Evolutionary conservation across 2,113 vertebrate species (phyloP).

Genomic region (Halcyon senegalensis): DNA sequence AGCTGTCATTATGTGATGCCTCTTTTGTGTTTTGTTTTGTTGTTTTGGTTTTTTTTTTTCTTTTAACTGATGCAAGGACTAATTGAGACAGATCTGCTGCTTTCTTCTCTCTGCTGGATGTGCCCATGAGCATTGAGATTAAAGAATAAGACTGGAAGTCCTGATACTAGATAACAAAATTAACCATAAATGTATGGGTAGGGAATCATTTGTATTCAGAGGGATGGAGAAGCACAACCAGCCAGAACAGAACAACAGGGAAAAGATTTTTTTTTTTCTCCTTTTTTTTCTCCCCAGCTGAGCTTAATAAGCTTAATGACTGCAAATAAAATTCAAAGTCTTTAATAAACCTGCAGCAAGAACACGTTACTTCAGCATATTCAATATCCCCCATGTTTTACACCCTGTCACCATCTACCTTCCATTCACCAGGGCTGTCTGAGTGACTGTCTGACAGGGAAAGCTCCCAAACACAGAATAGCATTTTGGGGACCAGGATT

Average conservation of each 20-base stretch:
- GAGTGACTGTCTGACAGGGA: background rate
- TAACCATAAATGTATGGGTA: background rate
- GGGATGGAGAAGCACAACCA: background rate
- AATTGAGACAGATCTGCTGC: background rate
- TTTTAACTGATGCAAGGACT: background rate
- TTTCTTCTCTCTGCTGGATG: conserved; percentile 5
- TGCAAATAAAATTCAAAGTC: conserved; percentile 5
- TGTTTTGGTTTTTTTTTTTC: background rate
- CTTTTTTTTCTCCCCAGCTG: background rate
- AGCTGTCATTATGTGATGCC: background rate
- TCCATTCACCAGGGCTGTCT: background rate
- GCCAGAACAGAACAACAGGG: background rate
- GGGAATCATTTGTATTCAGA: background rate
- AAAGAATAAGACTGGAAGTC: background rate
- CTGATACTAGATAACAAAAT: background rate
- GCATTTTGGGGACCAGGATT: background rate
- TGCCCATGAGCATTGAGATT: background rate
- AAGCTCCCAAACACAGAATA: background rate
- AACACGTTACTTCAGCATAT: background rate
- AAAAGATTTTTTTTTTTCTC: background rate
- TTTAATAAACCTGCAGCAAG: background rate
- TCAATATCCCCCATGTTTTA: background rate
- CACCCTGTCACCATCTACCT: background rate
- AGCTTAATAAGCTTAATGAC: background rate
- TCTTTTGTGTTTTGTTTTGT: background rate